Evolutionary conservation across 2,113 vertebrate genomes (phyloP).

Genomic region (Macrotis lagotis): DNA sequence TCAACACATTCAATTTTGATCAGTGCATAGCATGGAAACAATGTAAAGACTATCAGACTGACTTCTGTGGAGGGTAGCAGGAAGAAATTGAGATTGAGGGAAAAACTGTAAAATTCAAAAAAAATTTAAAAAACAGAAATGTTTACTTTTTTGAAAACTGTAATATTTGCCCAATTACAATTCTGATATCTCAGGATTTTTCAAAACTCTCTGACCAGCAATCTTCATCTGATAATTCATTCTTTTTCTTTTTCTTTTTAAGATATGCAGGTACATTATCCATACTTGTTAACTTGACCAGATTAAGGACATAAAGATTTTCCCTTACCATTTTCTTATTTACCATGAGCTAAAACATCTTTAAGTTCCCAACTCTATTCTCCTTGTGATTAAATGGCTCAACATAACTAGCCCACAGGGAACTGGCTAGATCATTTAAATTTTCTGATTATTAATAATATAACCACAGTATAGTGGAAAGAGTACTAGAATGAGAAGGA

Average conservation of each 20-base stretch:
- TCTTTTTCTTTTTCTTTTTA: too few relatives aligned
- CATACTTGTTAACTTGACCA: not conserved
- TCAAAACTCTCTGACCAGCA: not conserved
- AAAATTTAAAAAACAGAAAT: too few relatives aligned
- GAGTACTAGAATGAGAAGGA: not conserved
- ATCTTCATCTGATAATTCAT: not conserved
- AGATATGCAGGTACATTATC: not conserved
- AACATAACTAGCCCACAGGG: not conserved
- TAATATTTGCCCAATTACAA: not conserved
- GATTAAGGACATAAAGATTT: not conserved
- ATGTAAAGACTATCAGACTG: too few relatives aligned
- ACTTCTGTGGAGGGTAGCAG: too few relatives aligned
- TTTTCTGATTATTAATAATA: not conserved
- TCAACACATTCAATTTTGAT: too few relatives aligned
- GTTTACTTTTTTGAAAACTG: not conserved
- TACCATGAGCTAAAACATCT: not conserved
- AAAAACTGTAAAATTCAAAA: too few relatives aligned
- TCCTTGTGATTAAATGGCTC: too few relatives aligned
- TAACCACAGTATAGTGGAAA: not conserved
- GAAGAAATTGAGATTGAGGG: too few relatives aligned
- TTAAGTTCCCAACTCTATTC: not conserved
- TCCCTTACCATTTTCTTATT: not conserved
- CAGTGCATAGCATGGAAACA: too few relatives aligned
- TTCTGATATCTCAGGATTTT: not conserved
- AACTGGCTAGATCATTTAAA: not conserved